phyloP scores from a whole-genome alignment of 2,113 vertebrate species.

The Melanostigma gelatinosum region DNA sequence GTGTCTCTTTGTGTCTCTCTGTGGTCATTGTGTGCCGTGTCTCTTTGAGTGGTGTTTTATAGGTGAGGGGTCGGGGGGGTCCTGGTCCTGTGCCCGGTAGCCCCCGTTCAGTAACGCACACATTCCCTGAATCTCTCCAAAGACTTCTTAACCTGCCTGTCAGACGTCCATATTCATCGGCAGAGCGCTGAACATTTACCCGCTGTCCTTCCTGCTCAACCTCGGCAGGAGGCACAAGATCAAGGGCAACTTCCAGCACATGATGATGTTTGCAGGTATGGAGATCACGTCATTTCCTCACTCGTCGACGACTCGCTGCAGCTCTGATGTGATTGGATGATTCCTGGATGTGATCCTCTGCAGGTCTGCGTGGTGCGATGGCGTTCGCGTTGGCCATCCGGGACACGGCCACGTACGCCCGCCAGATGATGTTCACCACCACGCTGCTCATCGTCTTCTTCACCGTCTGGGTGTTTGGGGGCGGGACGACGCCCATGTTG shows the following conservation, averaged over 20 bases:
- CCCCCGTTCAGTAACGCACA: too few species aligned
- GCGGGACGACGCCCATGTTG: slow-evolving; percentile 96
- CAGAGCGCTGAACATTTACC: slow-evolving; percentile 94
- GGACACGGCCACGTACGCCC: slow-evolving; percentile 94
- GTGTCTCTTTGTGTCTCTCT: too few species aligned
- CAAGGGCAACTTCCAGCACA: slow-evolving; percentile 96
- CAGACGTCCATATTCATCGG: slow-evolving; percentile 95
- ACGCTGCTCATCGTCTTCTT: slow-evolving; percentile 98
- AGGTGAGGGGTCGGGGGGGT: too few species aligned
- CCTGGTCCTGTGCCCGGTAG: too few species aligned
- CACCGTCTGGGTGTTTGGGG: slow-evolving; percentile 97
- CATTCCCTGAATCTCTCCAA: not conserved
- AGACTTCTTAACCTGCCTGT: slow-evolving; percentile 81
- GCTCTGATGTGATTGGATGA: not conserved
- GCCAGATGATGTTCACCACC: slow-evolving; percentile 99
- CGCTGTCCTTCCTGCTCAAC: slow-evolving; percentile 96
- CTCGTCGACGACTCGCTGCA: not conserved
- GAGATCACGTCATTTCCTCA: not conserved
- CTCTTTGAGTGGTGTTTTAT: too few species aligned
- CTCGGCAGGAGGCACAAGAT: slow-evolving; percentile 96
- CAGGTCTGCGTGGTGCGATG: slow-evolving; percentile 97
- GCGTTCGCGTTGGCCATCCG: slow-evolving; percentile 96
- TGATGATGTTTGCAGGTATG: slow-evolving; percentile 99
- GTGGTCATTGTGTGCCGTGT: too few species aligned
- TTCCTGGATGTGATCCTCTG: not conserved